These are phyloP conservation scores for Butastur rufipennis DNA, from an alignment of 2,113 vertebrate genomes.

Conservation along the genomic window DNA sequence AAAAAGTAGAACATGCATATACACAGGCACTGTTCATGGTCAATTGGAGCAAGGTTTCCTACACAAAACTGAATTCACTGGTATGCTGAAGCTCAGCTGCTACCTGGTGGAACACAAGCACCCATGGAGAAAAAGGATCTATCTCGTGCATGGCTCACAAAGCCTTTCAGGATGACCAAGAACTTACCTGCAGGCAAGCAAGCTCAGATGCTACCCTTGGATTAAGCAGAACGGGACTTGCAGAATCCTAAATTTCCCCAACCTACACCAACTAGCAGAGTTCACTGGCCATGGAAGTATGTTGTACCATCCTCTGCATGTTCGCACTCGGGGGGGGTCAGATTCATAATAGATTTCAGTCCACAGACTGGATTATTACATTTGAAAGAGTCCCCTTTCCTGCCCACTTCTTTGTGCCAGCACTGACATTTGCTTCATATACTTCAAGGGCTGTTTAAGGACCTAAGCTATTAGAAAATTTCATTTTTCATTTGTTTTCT, in stretches of 20 bases:
- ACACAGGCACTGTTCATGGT: background rate
- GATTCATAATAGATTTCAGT: background rate
- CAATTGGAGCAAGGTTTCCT: background rate
- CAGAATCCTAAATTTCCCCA: background rate
- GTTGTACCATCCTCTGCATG: background rate
- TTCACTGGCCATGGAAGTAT: background rate
- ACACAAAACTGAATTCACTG: background rate
- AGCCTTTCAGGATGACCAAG: background rate
- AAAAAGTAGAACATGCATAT: background rate
- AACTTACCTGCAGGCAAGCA: background rate
- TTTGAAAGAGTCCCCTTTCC: background rate
- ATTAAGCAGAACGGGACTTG: background rate
- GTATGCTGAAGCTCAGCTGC: background rate
- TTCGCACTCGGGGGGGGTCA: background rate
- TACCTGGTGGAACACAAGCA: background rate
- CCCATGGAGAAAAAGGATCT: background rate
- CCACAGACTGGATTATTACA: background rate
- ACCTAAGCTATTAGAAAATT: background rate
- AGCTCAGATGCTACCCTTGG: background rate
- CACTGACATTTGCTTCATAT: background rate
- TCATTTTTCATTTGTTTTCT: background rate
- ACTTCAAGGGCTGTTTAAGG: background rate
- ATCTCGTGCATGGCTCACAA: accelerated
- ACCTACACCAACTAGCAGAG: background rate
- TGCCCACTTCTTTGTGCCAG: background rate